These are phyloP conservation scores for Felis chaus DNA, from an alignment of 2,113 vertebrate species.

Conservation along the genomic window DNA sequence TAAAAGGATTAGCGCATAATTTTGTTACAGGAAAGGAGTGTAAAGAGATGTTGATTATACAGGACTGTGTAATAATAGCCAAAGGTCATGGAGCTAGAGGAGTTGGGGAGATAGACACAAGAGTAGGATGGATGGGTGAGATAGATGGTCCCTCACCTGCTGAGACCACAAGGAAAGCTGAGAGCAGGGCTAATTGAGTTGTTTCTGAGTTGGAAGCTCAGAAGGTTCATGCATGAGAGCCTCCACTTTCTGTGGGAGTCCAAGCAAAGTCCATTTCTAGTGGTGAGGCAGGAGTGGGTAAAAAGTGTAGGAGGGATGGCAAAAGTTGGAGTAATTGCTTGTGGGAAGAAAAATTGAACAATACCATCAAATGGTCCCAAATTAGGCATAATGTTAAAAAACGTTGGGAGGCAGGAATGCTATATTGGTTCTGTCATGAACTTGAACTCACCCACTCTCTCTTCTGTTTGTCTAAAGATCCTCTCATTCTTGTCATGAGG, in stretches of 20 bases:
- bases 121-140: background rate
- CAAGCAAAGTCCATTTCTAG: background rate
- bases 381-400: background rate
- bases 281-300: background rate
- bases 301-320: background rate
- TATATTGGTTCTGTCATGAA: background rate
- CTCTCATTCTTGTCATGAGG: background rate
- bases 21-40: background rate
- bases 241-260: background rate
- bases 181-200: too few relatives aligned
- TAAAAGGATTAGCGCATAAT: background rate
- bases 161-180: background rate
- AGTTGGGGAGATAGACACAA: background rate
- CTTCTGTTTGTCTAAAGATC: background rate
- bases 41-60: constrained; percentile 3
- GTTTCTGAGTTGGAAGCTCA: background rate
- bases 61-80: background rate
- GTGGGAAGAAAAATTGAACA: background rate
- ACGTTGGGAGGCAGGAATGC: background rate
- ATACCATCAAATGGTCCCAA: background rate
- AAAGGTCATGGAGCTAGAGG: background rate
- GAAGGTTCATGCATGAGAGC: background rate
- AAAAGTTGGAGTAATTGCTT: background rate
- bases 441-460: background rate
- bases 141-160: background rate